A percentile compares a stretch with the other conserved stretches of the same genome.
Conservation (phyloP, 2,797 vertebrate species). For the Epinephelus coioides region DNA sequence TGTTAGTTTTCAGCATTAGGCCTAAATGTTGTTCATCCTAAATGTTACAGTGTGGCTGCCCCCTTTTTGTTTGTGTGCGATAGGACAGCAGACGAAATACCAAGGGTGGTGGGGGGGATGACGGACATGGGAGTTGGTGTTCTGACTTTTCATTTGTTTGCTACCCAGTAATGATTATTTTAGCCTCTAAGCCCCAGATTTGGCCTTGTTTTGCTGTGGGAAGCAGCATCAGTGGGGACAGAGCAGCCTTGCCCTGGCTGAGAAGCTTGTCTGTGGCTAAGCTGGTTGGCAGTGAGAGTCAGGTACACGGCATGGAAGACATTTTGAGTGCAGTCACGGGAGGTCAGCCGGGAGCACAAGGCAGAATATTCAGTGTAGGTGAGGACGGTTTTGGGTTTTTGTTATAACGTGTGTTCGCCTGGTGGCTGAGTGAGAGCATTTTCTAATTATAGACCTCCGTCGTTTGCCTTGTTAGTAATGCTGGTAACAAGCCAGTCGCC, state of each 20-base stretch:
- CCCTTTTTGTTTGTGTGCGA: conserved; percentile 48
- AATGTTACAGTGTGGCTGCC: conserved; percentile 51
- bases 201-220: conserved; percentile 81
- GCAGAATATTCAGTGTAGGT: conserved; percentile 20
- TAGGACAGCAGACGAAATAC: conserved; percentile 59
- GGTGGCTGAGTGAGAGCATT: conserved; percentile 52
- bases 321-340: conserved; percentile 48
- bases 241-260: conserved; percentile 72
- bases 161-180: conserved; percentile 84
- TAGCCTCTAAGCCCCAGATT: conserved; percentile 83
- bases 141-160: conserved; percentile 80
- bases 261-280: conserved; percentile 78
- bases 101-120: conserved; percentile 48
- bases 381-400: conserved; percentile 29
- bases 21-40: conserved; percentile 31
- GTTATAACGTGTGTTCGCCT: conserved; percentile 28
- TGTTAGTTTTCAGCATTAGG: conserved; percentile 1
- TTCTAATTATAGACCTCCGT: conserved; percentile 78
- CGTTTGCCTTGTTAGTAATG: conserved; percentile 72
- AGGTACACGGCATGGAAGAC: conserved; percentile 71
- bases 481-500: conserved; percentile 81
- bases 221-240: conserved; percentile 72
- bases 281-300: conserved; percentile 69
- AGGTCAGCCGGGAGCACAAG: conserved; percentile 51
- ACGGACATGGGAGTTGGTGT: conserved; percentile 61